phyloP scores from a whole-genome alignment of 1,140 invertebrate species.

The Phymorhynchus buccinoides region DNA sequence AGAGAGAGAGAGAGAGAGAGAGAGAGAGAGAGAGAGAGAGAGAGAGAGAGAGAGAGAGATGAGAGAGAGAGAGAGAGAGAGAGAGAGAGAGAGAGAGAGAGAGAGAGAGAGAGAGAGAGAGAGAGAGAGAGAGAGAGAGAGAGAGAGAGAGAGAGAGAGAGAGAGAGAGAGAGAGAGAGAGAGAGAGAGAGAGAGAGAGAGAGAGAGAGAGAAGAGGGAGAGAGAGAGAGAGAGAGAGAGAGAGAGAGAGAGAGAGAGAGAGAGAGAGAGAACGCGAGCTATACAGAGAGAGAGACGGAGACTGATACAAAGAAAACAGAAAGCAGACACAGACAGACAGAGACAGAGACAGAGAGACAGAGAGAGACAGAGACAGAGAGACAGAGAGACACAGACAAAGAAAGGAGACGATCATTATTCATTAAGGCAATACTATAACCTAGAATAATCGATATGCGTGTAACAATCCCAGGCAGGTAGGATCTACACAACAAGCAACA shows the following conservation, averaged over 20 bases:
- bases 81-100: background rate
- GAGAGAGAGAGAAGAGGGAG: background rate
- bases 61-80: background rate
- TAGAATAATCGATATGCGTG: no score
- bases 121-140: background rate
- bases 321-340: no score
- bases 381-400: no score
- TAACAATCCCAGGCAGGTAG: no score
- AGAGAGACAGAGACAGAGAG: no score
- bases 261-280: background rate
- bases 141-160: background rate
- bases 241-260: background rate
- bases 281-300: no score
- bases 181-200: background rate
- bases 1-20: background rate
- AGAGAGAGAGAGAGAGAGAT: background rate
- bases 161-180: background rate
- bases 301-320: no score
- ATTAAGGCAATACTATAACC: no score
- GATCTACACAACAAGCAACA: no score
- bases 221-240: background rate
- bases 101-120: background rate
- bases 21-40: background rate
- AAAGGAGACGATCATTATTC: no score
- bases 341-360: no score